phyloP scores from a whole-genome alignment of 1,140 invertebrate species.

The Diachasma alloeum region DNA sequence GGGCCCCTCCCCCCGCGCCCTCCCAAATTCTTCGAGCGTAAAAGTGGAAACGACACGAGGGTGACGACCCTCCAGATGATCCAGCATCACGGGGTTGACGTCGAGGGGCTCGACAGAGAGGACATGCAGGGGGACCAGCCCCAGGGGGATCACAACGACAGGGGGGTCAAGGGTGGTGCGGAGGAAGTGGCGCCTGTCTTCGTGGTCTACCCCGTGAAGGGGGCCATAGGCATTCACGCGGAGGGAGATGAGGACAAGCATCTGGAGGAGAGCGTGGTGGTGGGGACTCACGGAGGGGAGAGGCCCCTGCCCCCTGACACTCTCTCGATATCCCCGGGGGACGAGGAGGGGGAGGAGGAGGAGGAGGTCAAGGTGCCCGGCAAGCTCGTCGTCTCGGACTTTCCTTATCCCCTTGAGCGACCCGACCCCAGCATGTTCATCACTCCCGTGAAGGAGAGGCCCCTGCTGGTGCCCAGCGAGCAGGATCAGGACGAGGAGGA shows the following conservation, averaged over 20 bases:
- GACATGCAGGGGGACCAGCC: slow-evolving; percentile 25
- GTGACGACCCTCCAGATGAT: not conserved
- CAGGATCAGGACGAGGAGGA: not conserved
- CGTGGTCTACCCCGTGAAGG: slow-evolving; percentile 72
- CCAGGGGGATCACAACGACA: not conserved
- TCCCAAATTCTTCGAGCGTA: not conserved
- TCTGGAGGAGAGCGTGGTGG: slow-evolving; percentile 66
- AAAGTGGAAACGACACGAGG: not conserved
- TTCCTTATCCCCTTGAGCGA: slow-evolving; percentile 70
- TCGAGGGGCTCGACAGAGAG: not conserved
- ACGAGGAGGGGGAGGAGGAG: slow-evolving; percentile 32
- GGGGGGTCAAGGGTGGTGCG: not conserved
- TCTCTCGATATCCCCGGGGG: slow-evolving; percentile 49
- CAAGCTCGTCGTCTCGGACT: slow-evolving; percentile 62
- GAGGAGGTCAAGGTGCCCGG: slow-evolving; percentile 36
- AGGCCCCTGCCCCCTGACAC: slow-evolving; percentile 67
- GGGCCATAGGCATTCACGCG: slow-evolving; percentile 25
- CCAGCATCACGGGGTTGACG: not conserved
- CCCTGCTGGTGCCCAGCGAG: slow-evolving; percentile 56
- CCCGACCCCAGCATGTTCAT: slow-evolving; percentile 58
- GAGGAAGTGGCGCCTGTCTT: slow-evolving; percentile 65
- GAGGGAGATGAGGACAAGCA: slow-evolving; percentile 58
- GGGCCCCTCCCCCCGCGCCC: slow-evolving; percentile 27
- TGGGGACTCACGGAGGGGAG: slow-evolving; percentile 67
- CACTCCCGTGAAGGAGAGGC: slow-evolving; percentile 51